A percentile compares a stretch with the other conserved stretches of the same genome.
These are phyloP conservation scores for Mobula hypostoma DNA, from an alignment of 2,113 vertebrate genomes.

Conservation along the genomic window DNA sequence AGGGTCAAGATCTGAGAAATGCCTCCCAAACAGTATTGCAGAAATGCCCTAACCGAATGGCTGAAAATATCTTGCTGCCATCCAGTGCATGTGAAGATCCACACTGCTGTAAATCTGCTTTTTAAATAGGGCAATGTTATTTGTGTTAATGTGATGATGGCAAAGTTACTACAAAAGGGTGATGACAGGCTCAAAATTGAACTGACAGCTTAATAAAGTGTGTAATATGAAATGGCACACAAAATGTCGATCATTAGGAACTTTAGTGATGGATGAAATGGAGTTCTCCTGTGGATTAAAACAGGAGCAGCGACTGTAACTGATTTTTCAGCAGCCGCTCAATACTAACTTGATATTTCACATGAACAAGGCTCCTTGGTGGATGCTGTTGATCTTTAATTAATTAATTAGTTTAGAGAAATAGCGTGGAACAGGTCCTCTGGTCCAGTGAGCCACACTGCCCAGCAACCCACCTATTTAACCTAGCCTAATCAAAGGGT, in stretches of 20 bases:
- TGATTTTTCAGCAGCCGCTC: not conserved
- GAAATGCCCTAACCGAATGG: not conserved
- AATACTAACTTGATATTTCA: slow-evolving; percentile 13
- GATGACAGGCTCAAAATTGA: not conserved
- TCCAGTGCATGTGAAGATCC: not conserved
- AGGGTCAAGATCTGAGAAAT: not conserved
- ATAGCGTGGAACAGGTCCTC: too few relatives aligned
- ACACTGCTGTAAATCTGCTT: not conserved
- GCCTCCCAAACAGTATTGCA: too few relatives aligned
- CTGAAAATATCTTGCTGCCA: not conserved
- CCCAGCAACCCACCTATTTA: too few relatives aligned
- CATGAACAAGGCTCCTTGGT: slow-evolving; percentile 1
- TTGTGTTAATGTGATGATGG: not conserved
- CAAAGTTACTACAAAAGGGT: not conserved
- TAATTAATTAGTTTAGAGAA: too few relatives aligned
- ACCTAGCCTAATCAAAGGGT: too few relatives aligned
- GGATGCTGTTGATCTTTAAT: not conserved
- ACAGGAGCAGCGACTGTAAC: not conserved
- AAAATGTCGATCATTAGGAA: not conserved
- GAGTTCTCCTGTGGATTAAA: slow-evolving; percentile 1
- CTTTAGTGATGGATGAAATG: not conserved
- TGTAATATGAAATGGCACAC: not conserved
- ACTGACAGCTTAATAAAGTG: slow-evolving; percentile 26
- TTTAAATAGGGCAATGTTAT: not conserved
- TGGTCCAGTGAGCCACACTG: too few relatives aligned